phyloP scores from a whole-genome alignment of 2,113 vertebrate species.

The Phyllostomus discolor region DNA sequence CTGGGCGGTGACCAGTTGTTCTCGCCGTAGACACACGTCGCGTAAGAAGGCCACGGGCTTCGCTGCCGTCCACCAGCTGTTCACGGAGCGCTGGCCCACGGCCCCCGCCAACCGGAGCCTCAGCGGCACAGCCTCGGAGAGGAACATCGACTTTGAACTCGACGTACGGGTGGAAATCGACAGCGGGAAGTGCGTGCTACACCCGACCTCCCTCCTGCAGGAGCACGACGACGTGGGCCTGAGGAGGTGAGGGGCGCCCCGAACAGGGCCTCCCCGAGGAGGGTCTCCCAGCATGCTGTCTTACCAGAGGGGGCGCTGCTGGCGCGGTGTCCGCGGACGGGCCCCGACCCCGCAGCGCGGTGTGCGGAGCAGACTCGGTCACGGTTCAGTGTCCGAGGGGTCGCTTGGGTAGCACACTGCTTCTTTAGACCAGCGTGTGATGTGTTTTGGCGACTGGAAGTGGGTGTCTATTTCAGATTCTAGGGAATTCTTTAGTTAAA shows the following conservation, averaged over 20 bases:
- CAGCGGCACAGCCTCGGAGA: conserved; percentile 87
- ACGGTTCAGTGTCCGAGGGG: not conserved
- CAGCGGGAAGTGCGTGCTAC: conserved; percentile 96
- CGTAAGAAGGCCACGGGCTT: conserved; percentile 92
- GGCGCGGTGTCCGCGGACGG: not conserved
- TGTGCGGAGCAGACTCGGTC: not conserved
- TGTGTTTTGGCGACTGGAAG: conserved; percentile 12
- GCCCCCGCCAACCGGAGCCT: conserved; percentile 85
- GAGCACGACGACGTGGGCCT: conserved; percentile 93
- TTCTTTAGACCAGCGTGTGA: not conserved
- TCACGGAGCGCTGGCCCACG: conserved; percentile 94
- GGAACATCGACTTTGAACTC: conserved; percentile 98
- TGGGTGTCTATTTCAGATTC: not conserved
- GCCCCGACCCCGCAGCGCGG: not conserved
- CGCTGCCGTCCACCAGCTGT: conserved; percentile 93
- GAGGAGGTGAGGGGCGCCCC: conserved; percentile 81
- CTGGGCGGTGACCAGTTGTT: not conserved
- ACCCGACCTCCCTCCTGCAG: conserved; percentile 91
- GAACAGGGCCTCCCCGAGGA: no score
- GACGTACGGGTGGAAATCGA: conserved; percentile 98
- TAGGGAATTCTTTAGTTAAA: not conserved
- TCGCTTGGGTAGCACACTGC: not conserved
- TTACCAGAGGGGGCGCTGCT: not conserved
- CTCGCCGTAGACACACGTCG: conserved; percentile 79
- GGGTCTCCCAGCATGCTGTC: not conserved